Percentiles rank a stretch among this genome's conserved stretches.
These are phyloP conservation scores for Helicoverpa armigera DNA, from an alignment of 1,140 invertebrate species.

Conservation along the genomic window DNA sequence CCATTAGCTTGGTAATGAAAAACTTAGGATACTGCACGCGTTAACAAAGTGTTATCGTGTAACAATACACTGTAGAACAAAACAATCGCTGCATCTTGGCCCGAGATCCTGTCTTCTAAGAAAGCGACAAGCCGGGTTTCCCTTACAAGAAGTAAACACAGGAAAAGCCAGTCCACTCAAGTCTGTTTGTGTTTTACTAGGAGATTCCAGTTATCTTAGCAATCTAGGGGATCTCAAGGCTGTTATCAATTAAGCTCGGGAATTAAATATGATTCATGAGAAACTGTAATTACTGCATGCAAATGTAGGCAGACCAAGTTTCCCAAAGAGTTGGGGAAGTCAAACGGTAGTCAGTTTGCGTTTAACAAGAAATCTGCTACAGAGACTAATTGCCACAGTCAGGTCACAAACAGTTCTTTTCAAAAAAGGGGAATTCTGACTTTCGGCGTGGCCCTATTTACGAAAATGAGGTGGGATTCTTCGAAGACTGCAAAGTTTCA, in stretches of 20 bases:
- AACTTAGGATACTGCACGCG: neutral
- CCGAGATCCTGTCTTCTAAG: neutral
- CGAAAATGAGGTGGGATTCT: neutral
- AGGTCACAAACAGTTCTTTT: conserved; percentile 1
- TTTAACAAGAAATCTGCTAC: conserved; percentile 3
- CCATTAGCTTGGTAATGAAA: conserved; percentile 35
- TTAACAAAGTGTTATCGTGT: conserved; percentile 7
- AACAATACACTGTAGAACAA: conserved; percentile 1
- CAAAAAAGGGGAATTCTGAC: neutral
- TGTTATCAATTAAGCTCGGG: neutral
- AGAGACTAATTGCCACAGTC: conserved; percentile 22
- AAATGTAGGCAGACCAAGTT: neutral
- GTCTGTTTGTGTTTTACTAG: neutral
- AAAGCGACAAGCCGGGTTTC: neutral
- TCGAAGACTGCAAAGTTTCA: neutral
- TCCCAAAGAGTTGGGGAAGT: neutral
- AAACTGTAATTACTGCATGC: neutral
- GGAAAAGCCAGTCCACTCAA: conserved; percentile 23
- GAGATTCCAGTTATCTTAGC: conserved; percentile 7
- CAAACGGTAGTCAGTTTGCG: conserved; percentile 1
- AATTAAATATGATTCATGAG: neutral
- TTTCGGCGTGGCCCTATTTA: neutral
- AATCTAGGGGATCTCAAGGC: neutral
- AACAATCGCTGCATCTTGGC: conserved; percentile 3
- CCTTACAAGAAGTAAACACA: neutral